Evolutionary conservation across 1,140 invertebrate genomes (phyloP), one percentile per base, ranked within the genome.

Genomic region (Bactericera cockerelli): DNA sequence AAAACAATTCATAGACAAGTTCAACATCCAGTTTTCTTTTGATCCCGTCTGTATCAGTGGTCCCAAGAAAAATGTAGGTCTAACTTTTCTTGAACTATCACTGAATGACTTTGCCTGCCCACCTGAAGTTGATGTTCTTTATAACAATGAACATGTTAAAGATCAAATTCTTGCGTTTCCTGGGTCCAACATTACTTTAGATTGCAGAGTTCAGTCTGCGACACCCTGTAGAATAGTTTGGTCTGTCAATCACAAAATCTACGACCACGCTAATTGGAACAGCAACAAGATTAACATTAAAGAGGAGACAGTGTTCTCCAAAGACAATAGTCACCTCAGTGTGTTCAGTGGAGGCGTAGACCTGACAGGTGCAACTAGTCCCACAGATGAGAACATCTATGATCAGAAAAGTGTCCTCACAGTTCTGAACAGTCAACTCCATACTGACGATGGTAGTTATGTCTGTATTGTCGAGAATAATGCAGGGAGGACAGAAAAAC

Each of bases 91-190:
- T 57, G 80, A 84, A 16, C 71, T 89, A 0, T 71, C 72, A 14
- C 76, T 81, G 1, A 78, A 81, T 19, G 82, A 90, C 60, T 91
- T 93, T 66, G 88, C 89, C 16, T 94, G 90, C 69, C 74, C 77
- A 26, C 89, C 90, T 0, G 80, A 81, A 68, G 79, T 87, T 22
- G 42, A 16, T 10, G 67, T 55, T 67, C 8, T 71, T 69, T 56
- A 65, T 65, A 61, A 68, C 69, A 6, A 65, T 63, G 0, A 70
- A 68, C 22, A 62, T 67, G 28, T 70, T 69, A 1, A 68, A 71
- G 49, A 65, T 69, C 0, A 62, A 57, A 8, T 61, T 70, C 2
- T 66, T 65, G n/a, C 71, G 70, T 69, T 69, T 63, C 59, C 67
- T 67, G 42, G 42, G n/a, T 19, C 42, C n/a, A 80, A 79, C 65